These are phyloP conservation scores for Eudemis profundana DNA, from an alignment of 2,888 invertebrate species.

Conservation along the genomic window DNA sequence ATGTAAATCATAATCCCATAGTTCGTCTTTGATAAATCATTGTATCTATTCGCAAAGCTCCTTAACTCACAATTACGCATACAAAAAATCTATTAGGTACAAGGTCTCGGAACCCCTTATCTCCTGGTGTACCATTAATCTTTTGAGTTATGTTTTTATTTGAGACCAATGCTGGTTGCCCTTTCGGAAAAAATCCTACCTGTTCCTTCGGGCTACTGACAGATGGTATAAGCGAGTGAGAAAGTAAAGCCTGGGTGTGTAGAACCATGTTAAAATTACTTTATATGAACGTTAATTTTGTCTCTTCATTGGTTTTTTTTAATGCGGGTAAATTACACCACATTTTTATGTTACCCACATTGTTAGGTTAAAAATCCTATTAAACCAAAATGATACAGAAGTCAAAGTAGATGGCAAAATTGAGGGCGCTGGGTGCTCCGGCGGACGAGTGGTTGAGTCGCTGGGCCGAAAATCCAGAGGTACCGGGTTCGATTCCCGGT, in stretches of 20 bases:
- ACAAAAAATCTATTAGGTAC: constrained; percentile 34
- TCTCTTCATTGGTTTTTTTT: too few relatives aligned
- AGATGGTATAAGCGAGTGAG: not conserved
- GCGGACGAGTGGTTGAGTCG: too few relatives aligned
- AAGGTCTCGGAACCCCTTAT: constrained; percentile 35
- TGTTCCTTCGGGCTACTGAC: constrained; percentile 28
- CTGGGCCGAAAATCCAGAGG: too few relatives aligned
- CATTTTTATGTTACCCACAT: too few relatives aligned
- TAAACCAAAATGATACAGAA: too few relatives aligned
- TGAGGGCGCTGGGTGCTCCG: too few relatives aligned
- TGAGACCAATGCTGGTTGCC: constrained; percentile 20
- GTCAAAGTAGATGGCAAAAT: too few relatives aligned
- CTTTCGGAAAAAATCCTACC: constrained; percentile 38
- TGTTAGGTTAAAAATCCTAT: too few relatives aligned
- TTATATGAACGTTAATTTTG: too few relatives aligned
- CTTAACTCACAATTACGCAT: constrained; percentile 5
- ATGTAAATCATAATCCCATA: constrained; percentile 2
- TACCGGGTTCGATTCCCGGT: too few relatives aligned
- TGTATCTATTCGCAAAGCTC: constrained; percentile 25
- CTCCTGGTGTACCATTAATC: constrained; percentile 35
- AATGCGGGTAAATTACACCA: too few relatives aligned
- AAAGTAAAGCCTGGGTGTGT: not conserved
- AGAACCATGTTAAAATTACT: too few relatives aligned
- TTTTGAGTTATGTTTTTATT: constrained; percentile 40
- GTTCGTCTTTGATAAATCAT: not conserved